These are phyloP conservation scores for Atethmia centrago DNA, from an alignment of 2,888 invertebrate genomes.

Conservation along the genomic window DNA sequence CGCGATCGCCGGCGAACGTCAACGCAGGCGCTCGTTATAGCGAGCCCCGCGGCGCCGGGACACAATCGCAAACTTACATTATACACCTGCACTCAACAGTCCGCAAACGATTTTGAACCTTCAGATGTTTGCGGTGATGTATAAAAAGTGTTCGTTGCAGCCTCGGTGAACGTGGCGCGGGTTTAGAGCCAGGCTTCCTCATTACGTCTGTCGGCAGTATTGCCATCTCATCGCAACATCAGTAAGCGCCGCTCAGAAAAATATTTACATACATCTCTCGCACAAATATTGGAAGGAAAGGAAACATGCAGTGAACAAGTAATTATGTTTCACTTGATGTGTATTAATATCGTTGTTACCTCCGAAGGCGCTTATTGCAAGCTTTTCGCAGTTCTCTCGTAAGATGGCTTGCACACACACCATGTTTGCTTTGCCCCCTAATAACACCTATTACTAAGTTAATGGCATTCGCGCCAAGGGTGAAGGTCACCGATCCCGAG, in stretches of 20 bases:
- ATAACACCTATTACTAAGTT: slow-evolving; percentile 54
- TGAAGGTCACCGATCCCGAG: slow-evolving; percentile 30
- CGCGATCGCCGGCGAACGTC: slow-evolving; percentile 79
- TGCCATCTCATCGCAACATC: slow-evolving; percentile 83
- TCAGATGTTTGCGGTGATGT: slow-evolving; percentile 64
- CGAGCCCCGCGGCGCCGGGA: slow-evolving; percentile 83
- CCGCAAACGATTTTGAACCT: slow-evolving; percentile 75
- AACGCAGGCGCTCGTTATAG: slow-evolving; percentile 83
- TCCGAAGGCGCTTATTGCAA: slow-evolving; percentile 63
- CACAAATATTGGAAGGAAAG: slow-evolving; percentile 77
- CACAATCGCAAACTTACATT: slow-evolving; percentile 75
- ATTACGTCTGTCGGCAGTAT: slow-evolving; percentile 86
- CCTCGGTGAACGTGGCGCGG: slow-evolving; percentile 66
- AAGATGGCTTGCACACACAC: slow-evolving; percentile 29
- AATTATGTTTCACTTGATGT: slow-evolving; percentile 73
- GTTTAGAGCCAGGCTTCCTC: slow-evolving; percentile 82
- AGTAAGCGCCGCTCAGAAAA: slow-evolving; percentile 84
- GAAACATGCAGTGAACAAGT: slow-evolving; percentile 67
- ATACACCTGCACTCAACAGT: slow-evolving; percentile 70
- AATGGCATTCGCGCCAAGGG: slow-evolving; percentile 50
- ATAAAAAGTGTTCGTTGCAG: slow-evolving; percentile 43
- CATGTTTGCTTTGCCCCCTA: slow-evolving; percentile 50
- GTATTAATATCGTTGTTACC: slow-evolving; percentile 74
- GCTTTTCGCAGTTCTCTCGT: slow-evolving; percentile 56
- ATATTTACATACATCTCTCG: slow-evolving; percentile 84